These are phyloP conservation scores for Vandiemenella viatica DNA, from an alignment of 2,888 invertebrate species.

Conservation along the genomic window DNA sequence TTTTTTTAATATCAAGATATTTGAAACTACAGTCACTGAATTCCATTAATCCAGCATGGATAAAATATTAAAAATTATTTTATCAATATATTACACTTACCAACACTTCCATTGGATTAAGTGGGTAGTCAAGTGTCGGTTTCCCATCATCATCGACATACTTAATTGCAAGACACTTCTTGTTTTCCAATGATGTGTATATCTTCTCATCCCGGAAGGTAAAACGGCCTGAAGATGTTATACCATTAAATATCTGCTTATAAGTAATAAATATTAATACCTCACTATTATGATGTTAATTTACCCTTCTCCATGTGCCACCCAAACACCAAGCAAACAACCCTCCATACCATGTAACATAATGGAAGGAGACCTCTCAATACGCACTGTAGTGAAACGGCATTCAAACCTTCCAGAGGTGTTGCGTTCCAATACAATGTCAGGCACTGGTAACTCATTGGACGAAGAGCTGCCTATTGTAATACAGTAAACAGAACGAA, in stretches of 20 bases:
- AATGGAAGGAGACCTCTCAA: conserved; percentile 55
- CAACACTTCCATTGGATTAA: conserved; percentile 88
- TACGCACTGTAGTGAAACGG: conserved; percentile 60
- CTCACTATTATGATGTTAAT: neutral
- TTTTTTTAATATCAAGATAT: no score
- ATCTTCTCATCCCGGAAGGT: conserved; percentile 30
- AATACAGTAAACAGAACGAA: neutral
- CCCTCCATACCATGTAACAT: conserved; percentile 84
- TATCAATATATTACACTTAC: conserved; percentile 28
- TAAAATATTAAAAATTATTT: neutral
- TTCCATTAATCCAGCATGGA: no score
- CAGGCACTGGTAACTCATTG: conserved; percentile 28
- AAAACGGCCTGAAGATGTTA: conserved; percentile 32
- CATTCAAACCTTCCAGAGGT: conserved; percentile 78
- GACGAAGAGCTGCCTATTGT: neutral
- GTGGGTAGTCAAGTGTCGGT: conserved; percentile 71
- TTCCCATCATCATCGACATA: conserved; percentile 68
- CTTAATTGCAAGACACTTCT: conserved; percentile 56
- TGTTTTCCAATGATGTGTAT: conserved; percentile 23
- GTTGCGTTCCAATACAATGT: conserved; percentile 69
- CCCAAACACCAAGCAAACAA: conserved; percentile 86
- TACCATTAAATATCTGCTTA: no score
- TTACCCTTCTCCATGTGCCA: conserved; percentile 95
- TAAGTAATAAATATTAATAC: neutral
- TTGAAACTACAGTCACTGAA: neutral